Evolutionary conservation across 2,113 vertebrate genomes (phyloP), one percentile per base, ranked within the genome.

Genomic region (Neofelis nebulosa): DNA sequence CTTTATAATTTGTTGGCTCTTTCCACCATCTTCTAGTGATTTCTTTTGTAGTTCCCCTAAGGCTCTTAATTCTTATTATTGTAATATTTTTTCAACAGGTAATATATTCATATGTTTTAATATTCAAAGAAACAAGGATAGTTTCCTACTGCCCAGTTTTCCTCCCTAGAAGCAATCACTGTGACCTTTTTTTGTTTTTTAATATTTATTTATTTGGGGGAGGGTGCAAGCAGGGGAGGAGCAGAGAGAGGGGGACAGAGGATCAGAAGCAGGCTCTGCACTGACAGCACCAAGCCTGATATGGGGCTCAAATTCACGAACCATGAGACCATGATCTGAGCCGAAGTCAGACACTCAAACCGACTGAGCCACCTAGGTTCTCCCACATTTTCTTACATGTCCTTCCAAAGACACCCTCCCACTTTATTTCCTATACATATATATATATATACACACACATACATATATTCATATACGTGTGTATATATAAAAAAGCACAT

Each of bases 111-210:
- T 61, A 29, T 86, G 38, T 66, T 73, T 65, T 36, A 79, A 66
- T 82, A 91, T 82, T 97, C 45, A 92, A 74, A 63, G 48, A 96
- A 92, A 71, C 38, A 84, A 94, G 18, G 93, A 79, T 61, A 94
- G 31, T 93, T 93, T 76, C 36, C n/a, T 84, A 31, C 38, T 84
- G 36, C 57, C 73, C 69, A 80, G 4, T 66, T 92, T 61, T 86
- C 88, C n/a, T 74, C 48, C 25, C 92, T 27, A 41, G 48, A 85
- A 93, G 78, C 78, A 86, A 33, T 27, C n/a, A 68, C 16, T 66
- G 0, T 63, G 79, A 84, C 7, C 8, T 61, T 57, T 57, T 52
- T 55, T 61, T 55, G n/a, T 19, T 52, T 55, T 55, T 61, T 61
- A 23, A 23, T 61, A 57, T 61, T 23, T 57, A 19, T 57, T 50